Evolutionary conservation across 1,140 invertebrate genomes (phyloP).

Genomic region (Aphelinus certus): DNA sequence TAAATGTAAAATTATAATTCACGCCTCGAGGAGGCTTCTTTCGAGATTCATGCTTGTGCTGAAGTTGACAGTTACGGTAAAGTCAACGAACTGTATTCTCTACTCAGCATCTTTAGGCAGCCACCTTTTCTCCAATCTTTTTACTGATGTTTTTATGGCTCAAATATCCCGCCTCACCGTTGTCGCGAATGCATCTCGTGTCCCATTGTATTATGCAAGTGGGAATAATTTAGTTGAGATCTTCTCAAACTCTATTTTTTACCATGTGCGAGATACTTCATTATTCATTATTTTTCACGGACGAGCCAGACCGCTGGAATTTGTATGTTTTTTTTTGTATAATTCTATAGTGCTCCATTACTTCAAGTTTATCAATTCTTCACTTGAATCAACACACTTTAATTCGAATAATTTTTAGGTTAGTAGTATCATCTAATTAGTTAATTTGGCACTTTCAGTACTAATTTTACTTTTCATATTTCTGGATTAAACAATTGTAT

Average conservation of each 20-base stretch:
- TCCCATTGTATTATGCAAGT: neutral
- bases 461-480: no score
- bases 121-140: constrained; percentile 2
- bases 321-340: no score
- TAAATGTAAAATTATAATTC: no score
- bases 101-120: neutral
- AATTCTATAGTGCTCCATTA: no score
- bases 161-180: neutral
- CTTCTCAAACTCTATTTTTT: constrained; percentile 17
- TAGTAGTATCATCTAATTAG: no score
- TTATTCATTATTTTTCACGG: constrained; percentile 16
- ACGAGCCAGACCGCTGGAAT: neutral
- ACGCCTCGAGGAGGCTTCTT: no score
- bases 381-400: neutral
- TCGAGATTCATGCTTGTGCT: neutral
- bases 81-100: neutral
- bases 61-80: neutral
- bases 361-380: no score
- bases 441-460: no score
- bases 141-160: constrained; percentile 13
- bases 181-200: neutral
- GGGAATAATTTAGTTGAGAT: constrained; percentile 11
- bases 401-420: constrained; percentile 21
- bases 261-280: neutral
- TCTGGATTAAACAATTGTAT: no score